These are phyloP conservation scores for Cyrtodaria siliqua DNA, from an alignment of 2,888 invertebrate genomes.

Conservation along the genomic window DNA sequence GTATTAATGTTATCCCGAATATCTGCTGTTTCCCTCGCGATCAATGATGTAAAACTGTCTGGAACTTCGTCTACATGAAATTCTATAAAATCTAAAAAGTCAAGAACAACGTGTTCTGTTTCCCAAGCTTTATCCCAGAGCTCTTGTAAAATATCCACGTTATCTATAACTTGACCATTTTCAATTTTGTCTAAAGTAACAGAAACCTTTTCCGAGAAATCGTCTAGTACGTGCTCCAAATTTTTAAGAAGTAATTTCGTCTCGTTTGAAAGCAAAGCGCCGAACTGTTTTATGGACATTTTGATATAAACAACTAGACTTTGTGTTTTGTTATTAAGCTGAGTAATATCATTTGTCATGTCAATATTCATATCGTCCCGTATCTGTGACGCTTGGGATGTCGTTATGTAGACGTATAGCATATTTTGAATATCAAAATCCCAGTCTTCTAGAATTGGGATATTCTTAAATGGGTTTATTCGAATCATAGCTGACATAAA, in stretches of 20 bases:
- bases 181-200: background rate
- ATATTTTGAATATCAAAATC: slow-evolving; percentile 10
- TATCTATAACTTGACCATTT: background rate
- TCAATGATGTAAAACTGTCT: slow-evolving; percentile 12
- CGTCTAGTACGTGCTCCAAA: background rate
- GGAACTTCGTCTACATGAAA: slow-evolving; percentile 3
- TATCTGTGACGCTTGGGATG: slow-evolving; percentile 1
- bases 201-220: background rate
- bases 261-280: background rate
- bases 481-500: slow-evolving; percentile 25
- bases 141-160: background rate
- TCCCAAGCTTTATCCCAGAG: slow-evolving; percentile 7
- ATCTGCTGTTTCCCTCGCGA: slow-evolving; percentile 9
- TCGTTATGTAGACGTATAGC: slow-evolving; percentile 33
- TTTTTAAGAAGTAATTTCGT: background rate
- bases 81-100: slow-evolving; percentile 12
- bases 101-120: background rate
- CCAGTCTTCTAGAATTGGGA: slow-evolving; percentile 47
- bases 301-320: background rate
- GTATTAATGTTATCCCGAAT: slow-evolving; percentile 7
- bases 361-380: slow-evolving; percentile 1
- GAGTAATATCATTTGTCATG: slow-evolving; percentile 1
- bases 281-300: background rate
- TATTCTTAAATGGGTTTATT: slow-evolving; percentile 33
- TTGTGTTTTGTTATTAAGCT: background rate